These are phyloP conservation scores for Nyctalus aviator DNA, from an alignment of 2,797 vertebrate genomes.

Conservation along the genomic window DNA sequence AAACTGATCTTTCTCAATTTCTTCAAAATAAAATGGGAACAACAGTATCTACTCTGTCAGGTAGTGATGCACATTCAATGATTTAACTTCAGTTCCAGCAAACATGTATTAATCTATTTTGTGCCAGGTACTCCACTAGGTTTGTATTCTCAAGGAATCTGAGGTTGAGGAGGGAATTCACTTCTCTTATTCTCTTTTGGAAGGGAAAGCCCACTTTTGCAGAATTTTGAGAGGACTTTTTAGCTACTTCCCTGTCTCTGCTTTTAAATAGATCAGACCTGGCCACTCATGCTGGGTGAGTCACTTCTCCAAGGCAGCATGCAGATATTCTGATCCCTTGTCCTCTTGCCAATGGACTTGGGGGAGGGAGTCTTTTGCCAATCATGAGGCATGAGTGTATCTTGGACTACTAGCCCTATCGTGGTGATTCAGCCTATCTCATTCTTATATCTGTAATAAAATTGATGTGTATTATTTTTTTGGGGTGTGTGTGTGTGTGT, in stretches of 20 bases:
- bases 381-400: not conserved
- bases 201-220: conserved; percentile 9
- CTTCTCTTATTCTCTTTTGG: not conserved
- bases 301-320: not conserved
- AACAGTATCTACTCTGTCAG: conserved; percentile 3
- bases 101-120: not conserved
- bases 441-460: conserved; percentile 32
- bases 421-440: not conserved
- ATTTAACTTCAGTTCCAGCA: conserved; percentile 43
- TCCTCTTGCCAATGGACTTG: not conserved
- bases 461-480: not conserved
- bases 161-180: not conserved
- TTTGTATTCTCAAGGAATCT: conserved; percentile 26
- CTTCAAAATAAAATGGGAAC: not conserved
- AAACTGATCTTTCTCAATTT: conserved; percentile 34
- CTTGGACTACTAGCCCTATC: not conserved
- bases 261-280: conserved; percentile 46
- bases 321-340: not conserved
- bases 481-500: not conserved
- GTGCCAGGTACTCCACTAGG: not conserved
- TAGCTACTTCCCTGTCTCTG: not conserved
- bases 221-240: conserved; percentile 16
- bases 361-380: not conserved
- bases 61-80: not conserved
- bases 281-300: not conserved